phyloP scores from a whole-genome alignment of 2,888 invertebrate species.

The Doris montereyensis region DNA sequence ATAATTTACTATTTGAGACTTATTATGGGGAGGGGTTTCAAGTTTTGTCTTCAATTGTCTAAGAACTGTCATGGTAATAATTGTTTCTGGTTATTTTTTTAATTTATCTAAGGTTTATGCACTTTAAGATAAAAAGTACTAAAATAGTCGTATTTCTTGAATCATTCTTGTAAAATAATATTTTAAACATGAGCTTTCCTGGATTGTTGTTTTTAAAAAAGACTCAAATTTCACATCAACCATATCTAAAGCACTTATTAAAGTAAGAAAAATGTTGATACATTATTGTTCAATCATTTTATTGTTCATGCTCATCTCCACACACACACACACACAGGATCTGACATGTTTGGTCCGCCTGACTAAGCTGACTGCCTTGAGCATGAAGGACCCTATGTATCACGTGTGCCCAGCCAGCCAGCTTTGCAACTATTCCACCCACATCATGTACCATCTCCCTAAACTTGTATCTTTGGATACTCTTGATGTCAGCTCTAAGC shows the following conservation, averaged over 20 bases:
- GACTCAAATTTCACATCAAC: background rate
- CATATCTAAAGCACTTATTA: background rate
- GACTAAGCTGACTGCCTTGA: conserved; percentile 59
- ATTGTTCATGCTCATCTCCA: too few relatives aligned
- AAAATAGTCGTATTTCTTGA: too few relatives aligned
- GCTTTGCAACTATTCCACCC: conserved; percentile 72
- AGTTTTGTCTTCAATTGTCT: too few relatives aligned
- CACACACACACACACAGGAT: conserved; percentile 58
- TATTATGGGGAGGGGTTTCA: too few relatives aligned
- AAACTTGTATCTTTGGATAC: conserved; percentile 66
- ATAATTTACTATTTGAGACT: too few relatives aligned
- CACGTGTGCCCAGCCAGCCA: conserved; percentile 67
- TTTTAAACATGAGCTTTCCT: too few relatives aligned
- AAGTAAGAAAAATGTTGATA: background rate
- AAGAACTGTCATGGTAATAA: too few relatives aligned
- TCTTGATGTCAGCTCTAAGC: conserved; percentile 65
- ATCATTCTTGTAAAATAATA: too few relatives aligned
- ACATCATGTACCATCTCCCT: conserved; percentile 71
- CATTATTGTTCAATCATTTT: background rate
- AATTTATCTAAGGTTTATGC: too few relatives aligned
- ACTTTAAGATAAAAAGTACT: too few relatives aligned
- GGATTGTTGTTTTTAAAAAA: too few relatives aligned
- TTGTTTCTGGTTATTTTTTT: too few relatives aligned
- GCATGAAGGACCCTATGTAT: conserved; percentile 70
- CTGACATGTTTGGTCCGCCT: conserved; percentile 66